phyloP scores from a whole-genome alignment of 2,113 vertebrate species.

The Eptatretus burgeri region DNA sequence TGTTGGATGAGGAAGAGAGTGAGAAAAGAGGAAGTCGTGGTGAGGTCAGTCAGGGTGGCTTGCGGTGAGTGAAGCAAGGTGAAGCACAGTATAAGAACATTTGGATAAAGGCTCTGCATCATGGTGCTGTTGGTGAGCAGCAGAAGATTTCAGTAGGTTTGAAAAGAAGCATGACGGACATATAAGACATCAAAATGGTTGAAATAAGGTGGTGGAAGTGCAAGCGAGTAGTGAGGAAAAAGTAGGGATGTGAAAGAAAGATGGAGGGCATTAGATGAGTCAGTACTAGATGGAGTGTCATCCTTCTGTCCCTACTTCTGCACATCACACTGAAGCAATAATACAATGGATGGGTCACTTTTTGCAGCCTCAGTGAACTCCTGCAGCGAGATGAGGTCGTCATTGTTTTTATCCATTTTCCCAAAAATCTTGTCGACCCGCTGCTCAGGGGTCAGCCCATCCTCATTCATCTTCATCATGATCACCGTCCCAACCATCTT shows the following conservation, averaged over 20 bases:
- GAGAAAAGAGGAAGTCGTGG: too few species aligned
- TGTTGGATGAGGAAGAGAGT: too few species aligned
- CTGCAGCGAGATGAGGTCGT: slow-evolving; percentile 76
- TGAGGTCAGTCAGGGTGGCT: too few species aligned
- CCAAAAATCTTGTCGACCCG: slow-evolving; percentile 97
- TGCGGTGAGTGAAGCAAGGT: too few species aligned
- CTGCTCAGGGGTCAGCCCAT: slow-evolving; percentile 78
- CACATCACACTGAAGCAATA: slow-evolving; percentile 85
- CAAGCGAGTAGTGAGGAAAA: neutral
- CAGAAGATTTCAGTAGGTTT: too few species aligned
- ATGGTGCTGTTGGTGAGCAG: too few species aligned
- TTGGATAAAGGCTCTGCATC: too few species aligned
- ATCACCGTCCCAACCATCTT: slow-evolving; percentile 98
- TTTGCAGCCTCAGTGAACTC: slow-evolving; percentile 95
- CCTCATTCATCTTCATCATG: slow-evolving; percentile 98
- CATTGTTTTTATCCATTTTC: slow-evolving; percentile 97
- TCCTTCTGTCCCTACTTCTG: slow-evolving; percentile 38
- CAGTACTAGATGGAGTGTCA: slow-evolving; percentile 3
- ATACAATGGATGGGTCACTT: slow-evolving; percentile 75
- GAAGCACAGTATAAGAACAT: too few species aligned
- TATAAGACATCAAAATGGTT: neutral
- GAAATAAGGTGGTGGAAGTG: neutral
- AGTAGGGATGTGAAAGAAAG: neutral
- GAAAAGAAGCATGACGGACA: neutral
- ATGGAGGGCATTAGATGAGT: neutral